phyloP scores from a whole-genome alignment of 2,797 vertebrate genomes.

The Chaunax sp. region DNA sequence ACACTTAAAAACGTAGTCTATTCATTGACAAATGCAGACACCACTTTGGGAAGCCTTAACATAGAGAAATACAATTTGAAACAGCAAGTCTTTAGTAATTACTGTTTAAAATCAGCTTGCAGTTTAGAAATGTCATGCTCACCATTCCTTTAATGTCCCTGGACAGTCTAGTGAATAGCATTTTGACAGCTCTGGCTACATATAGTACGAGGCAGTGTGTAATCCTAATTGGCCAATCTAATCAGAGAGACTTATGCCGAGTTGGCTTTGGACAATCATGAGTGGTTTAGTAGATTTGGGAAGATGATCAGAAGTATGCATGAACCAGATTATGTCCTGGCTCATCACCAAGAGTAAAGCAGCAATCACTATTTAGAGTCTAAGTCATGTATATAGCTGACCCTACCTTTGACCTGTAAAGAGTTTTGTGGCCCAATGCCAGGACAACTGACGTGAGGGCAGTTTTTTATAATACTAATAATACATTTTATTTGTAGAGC shows the following conservation, averaged over 20 bases:
- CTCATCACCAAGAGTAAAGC: constrained; percentile 49
- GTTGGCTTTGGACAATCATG: constrained; percentile 56
- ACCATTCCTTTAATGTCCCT: constrained; percentile 35
- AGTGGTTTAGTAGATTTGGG: constrained; percentile 70
- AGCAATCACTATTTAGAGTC: constrained; percentile 66
- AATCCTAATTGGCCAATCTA: constrained; percentile 78
- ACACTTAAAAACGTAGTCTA: not conserved
- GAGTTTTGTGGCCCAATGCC: not conserved
- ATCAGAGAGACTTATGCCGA: constrained; percentile 70
- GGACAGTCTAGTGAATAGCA: constrained; percentile 44
- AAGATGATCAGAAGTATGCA: constrained; percentile 68
- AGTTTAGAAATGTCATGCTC: constrained; percentile 28
- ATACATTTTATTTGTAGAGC: too few relatives aligned
- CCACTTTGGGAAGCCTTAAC: not conserved
- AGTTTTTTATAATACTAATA: too few relatives aligned
- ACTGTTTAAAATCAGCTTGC: constrained; percentile 47
- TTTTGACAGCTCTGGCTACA: constrained; percentile 55
- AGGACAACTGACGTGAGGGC: constrained; percentile 2
- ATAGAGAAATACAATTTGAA: not conserved
- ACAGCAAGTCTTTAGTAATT: constrained; percentile 40
- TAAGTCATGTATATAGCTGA: constrained; percentile 36
- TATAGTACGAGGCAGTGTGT: constrained; percentile 61
- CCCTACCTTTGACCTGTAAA: constrained; percentile 16
- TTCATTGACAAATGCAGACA: not conserved
- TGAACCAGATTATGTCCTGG: constrained; percentile 51